Evolutionary conservation across 2,113 vertebrate species (phyloP).

Genomic region (Amphiprion ocellaris): DNA sequence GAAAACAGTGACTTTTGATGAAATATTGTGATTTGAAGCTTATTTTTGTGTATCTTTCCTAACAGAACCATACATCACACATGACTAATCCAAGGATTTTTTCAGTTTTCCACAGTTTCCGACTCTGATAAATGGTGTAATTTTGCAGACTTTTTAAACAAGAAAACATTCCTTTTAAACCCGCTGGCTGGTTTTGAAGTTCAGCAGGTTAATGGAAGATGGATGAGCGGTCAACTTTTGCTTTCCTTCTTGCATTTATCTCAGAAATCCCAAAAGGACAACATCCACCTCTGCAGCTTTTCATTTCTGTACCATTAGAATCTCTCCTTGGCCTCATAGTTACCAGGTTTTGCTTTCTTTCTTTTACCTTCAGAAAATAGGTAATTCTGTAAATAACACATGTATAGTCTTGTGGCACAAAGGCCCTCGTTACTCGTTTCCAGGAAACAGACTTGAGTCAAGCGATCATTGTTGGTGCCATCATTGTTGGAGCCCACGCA

Average conservation of each 20-base stretch:
- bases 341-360: conserved; percentile 5
- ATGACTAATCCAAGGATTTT: too few relatives aligned
- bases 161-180: not conserved
- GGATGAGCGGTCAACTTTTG: too few relatives aligned
- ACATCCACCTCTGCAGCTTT: not conserved
- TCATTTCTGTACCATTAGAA: not conserved
- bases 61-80: too few relatives aligned
- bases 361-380: not conserved
- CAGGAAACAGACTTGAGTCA: conserved; percentile 44
- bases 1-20: too few relatives aligned
- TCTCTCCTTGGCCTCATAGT: not conserved
- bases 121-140: too few relatives aligned
- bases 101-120: too few relatives aligned
- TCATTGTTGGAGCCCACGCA: conserved; percentile 34
- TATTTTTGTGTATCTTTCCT: too few relatives aligned
- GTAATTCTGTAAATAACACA: not conserved
- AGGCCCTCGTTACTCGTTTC: conserved; percentile 41
- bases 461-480: conserved; percentile 20
- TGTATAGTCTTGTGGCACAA: conserved; percentile 17
- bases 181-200: too few relatives aligned
- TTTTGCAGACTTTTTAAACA: not conserved
- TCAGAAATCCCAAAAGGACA: not conserved
- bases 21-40: too few relatives aligned
- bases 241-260: not conserved
- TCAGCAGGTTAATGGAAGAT: too few relatives aligned